phyloP scores from a whole-genome alignment of 2,888 invertebrate species.

The Scaptomyza reducta region DNA sequence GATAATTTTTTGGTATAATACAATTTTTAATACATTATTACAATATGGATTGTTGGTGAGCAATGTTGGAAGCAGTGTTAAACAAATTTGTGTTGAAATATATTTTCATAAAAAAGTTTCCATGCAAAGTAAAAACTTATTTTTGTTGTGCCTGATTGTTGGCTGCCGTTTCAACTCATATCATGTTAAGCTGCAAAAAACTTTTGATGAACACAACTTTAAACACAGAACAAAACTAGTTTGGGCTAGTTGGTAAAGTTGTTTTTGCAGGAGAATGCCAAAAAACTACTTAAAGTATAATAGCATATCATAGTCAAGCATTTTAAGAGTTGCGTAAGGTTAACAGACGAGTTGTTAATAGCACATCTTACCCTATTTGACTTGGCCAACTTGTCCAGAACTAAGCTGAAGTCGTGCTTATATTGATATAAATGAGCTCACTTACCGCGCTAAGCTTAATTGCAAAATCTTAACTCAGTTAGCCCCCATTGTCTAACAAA shows the following conservation, averaged over 20 bases:
- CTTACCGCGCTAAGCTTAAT: slow-evolving; percentile 12
- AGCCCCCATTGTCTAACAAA: slow-evolving; percentile 8
- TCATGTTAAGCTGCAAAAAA: not conserved
- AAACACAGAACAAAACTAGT: slow-evolving; percentile 1
- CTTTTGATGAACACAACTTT: slow-evolving; percentile 5
- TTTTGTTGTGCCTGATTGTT: slow-evolving; percentile 7
- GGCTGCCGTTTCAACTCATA: not conserved
- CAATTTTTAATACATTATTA: not conserved
- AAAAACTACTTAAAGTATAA: slow-evolving; percentile 6
- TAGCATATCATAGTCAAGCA: not conserved
- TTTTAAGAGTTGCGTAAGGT: not conserved
- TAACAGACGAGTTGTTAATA: not conserved
- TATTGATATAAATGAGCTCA: slow-evolving; percentile 36
- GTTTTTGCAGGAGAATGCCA: not conserved
- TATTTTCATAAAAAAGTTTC: slow-evolving; percentile 11
- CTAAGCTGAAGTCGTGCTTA: not conserved
- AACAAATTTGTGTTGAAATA: slow-evolving; percentile 3
- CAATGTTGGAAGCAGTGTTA: not conserved
- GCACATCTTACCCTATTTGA: not conserved
- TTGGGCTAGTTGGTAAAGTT: slow-evolving; percentile 5
- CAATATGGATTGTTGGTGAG: not conserved
- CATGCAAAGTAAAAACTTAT: slow-evolving; percentile 3
- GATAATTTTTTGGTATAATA: not conserved
- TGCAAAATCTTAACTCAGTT: not conserved
- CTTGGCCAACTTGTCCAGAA: not conserved